Evolutionary conservation across 2,888 invertebrate species (phyloP), one percentile per base, ranked within the genome.

Genomic region (Ichneumoninae sp.): DNA sequence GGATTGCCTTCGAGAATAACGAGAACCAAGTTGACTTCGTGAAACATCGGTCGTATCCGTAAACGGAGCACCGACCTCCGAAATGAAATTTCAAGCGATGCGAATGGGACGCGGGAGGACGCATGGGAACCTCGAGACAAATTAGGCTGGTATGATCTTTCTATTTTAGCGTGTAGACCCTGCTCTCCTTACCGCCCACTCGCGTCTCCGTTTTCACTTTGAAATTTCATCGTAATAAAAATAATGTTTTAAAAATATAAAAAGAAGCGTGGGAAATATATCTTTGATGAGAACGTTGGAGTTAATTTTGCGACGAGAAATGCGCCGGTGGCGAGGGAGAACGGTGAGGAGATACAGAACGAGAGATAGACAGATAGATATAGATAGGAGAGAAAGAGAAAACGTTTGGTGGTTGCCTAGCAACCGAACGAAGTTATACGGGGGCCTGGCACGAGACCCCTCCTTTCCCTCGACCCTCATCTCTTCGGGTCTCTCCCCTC

Each of bases 351-450:
- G 68, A 63, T 63, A 33, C 30, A 13, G 30, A 30, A 63, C 30
- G 50, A 54, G 4, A 52, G 70, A 75, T 75, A 65, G 26, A 50
- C 50, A 44, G 63, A 75, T 65, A 75, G 74, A 73, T 47, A 30
- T 44, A 63, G 74, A 75, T 75, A 63, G 16, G 36, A 50, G 65
- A 76, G 73, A 66, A 85, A 86, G 85, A 87, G 88, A 87, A 88
- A 87, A 84, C 57, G 86, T 87, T 86, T 83, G 81, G 88, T 19
- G 63, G 91, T 91, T 91, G 91, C 91, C 88, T 90, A 88, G 92
- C 91, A 92, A 92, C 92, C 88, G 84, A 70, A 36, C 88, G 84
- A 70, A 44, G 44, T 74, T 78, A 73, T 44, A 63, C 70, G 50
- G 63, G 44, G 50, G 76, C 76, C 76, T 54, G 76, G 80, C 60